Evolutionary conservation across 2,113 vertebrate genomes (phyloP).

Genomic region (Quiscalus mexicanus): DNA sequence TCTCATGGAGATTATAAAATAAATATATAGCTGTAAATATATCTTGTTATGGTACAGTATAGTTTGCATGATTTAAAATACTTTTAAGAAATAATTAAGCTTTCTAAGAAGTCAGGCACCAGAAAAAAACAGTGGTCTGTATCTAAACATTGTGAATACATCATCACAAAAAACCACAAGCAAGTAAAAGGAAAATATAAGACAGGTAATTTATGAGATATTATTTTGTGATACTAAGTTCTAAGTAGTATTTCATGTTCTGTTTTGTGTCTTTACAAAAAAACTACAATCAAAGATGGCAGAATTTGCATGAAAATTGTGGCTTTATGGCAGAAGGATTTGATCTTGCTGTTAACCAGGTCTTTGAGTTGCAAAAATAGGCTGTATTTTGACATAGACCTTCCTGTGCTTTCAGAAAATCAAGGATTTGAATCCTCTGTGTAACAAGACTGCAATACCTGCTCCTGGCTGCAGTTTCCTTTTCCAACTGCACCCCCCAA

Average conservation of each 20-base stretch:
- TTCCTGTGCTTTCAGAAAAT: background rate
- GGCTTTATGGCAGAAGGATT: background rate
- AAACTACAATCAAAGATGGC: background rate
- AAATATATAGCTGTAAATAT: background rate
- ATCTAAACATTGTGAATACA: background rate
- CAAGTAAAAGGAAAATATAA: background rate
- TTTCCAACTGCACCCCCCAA: background rate
- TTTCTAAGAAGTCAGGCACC: background rate
- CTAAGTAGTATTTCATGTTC: background rate
- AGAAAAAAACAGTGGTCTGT: background rate
- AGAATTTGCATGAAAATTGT: background rate
- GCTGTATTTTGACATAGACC: background rate
- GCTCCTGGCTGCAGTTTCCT: background rate
- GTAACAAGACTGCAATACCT: background rate
- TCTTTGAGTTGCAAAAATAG: background rate
- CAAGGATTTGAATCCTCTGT: background rate
- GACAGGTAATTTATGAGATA: background rate
- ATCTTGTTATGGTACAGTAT: background rate
- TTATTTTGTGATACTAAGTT: background rate
- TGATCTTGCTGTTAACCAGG: background rate
- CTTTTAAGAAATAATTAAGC: background rate
- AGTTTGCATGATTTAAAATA: background rate
- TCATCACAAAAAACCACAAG: background rate
- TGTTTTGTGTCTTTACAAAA: background rate
- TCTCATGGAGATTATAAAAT: conserved; percentile 15